Base-by-base conservation (phyloP, 1,140 invertebrate species). In the Cardiocondyla obscurior region DNA sequence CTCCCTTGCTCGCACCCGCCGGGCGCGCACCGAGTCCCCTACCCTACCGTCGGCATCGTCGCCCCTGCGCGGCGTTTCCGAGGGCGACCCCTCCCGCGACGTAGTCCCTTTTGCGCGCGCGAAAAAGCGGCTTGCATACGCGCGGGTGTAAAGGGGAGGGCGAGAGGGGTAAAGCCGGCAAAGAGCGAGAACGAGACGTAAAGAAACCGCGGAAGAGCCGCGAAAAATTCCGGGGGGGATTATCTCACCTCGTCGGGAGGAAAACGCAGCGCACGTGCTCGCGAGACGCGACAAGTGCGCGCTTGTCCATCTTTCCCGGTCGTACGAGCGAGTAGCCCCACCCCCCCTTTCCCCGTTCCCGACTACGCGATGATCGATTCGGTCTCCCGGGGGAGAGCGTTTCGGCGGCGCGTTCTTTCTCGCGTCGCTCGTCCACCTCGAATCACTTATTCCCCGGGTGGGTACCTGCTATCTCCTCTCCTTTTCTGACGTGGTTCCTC, bases 81-180 rank as follows among this genome's bases (percentile, higher is more conserved):
- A 84, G 85, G 77, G 87, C 83, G 85, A 88, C 77, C 85, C 84
- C 84, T 79, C 82, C 46, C 82, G 65, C 86, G 74, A n/a, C 82
- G 53, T 73, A 70, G 76, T 65, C 81, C 76, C 82, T 76, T 74
- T 83, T 77, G 19, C 81, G 55, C 85, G 72, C 85, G 86, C 62
- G 60, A 76, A 81, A 76, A 82, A 72, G 39, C 70, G 77, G 28
- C 28, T 81, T 36, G 65, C 22, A 55, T 25, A 57, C 14, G 42
- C 46, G 70, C n/a, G 25, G 12, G 22, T 58, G 81, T 64, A 49
- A 36, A 81, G 2, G 19, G 12, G 10, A 25, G 46, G 8, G 28
- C 0, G 16, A n/a, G 46, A 7, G 25, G 8, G 19, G 60, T 49
- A 49, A 46, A 36, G 46, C n/a, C 10, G n/a, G n/a, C n/a, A 42